Conservation (phyloP, 2,888 invertebrate genomes). For the Dolomedes plantarius region DNA sequence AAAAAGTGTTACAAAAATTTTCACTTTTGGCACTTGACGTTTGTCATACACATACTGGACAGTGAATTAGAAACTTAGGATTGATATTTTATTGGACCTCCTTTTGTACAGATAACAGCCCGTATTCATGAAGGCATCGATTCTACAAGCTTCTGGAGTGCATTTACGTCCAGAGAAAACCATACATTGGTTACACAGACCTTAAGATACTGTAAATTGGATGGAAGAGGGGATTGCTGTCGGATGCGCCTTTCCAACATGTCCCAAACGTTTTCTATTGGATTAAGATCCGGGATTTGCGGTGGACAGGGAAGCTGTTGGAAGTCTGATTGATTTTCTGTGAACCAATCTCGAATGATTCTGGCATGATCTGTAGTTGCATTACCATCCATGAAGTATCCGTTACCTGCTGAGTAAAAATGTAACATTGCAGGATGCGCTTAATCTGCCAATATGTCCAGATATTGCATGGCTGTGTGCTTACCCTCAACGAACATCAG, state of each 20-base stretch:
- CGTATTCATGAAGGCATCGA: too few relatives aligned
- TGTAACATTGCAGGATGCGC: not conserved
- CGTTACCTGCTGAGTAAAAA: not conserved
- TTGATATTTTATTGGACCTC: too few relatives aligned
- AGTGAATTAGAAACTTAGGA: too few relatives aligned
- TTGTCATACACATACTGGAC: too few relatives aligned
- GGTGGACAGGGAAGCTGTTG: not conserved
- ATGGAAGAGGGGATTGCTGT: constrained; percentile 4
- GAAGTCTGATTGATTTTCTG: constrained; percentile 10
- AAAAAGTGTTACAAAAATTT: too few relatives aligned
- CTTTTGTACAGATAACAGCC: too few relatives aligned
- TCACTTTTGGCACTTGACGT: too few relatives aligned
- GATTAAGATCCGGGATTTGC: not conserved
- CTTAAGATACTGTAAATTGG: not conserved
- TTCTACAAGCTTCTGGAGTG: too few relatives aligned
- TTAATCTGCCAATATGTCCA: not conserved
- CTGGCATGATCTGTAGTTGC: not conserved
- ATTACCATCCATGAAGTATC: constrained; percentile 12
- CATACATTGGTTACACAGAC: not conserved
- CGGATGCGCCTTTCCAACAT: not conserved
- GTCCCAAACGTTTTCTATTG: too few relatives aligned
- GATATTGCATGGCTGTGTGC: not conserved
- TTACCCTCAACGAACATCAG: not conserved
- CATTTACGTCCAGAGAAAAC: not conserved
- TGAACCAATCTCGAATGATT: not conserved